phyloP scores from a whole-genome alignment of 2,113 vertebrate genomes.

The Chinchilla lanigera region DNA sequence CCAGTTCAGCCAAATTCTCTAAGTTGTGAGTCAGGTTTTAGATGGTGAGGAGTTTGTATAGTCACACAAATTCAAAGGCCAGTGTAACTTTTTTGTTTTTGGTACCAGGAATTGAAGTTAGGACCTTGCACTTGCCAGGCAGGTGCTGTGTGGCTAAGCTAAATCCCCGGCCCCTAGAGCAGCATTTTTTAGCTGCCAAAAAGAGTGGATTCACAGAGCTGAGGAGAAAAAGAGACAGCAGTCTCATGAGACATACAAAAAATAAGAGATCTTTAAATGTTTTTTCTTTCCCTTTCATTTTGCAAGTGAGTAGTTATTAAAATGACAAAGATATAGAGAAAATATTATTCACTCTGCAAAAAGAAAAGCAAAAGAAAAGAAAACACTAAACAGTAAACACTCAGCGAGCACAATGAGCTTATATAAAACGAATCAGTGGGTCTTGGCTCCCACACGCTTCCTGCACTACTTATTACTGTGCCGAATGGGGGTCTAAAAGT shows the following conservation, averaged over 20 bases:
- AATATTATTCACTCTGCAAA: slow-evolving; percentile 51
- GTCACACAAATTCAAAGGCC: neutral
- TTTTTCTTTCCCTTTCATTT: neutral
- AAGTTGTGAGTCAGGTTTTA: slow-evolving; percentile 30
- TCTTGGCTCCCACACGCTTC: neutral
- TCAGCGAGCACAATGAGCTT: neutral
- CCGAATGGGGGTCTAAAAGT: neutral
- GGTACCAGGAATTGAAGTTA: too few species aligned
- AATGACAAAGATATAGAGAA: slow-evolving; percentile 5
- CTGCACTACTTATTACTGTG: neutral
- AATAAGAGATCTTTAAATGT: slow-evolving; percentile 8
- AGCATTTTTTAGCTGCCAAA: neutral
- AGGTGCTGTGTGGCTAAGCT: too few species aligned
- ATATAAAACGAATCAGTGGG: neutral
- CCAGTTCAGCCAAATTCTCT: slow-evolving; percentile 19
- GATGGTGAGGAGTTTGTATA: neutral
- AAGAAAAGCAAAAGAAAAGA: slow-evolving; percentile 21
- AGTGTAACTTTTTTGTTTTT: neutral
- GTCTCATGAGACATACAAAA: slow-evolving; percentile 30
- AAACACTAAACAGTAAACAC: neutral
- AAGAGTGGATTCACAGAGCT: slow-evolving; percentile 38
- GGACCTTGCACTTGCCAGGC: too few species aligned
- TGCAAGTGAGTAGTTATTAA: slow-evolving; percentile 39
- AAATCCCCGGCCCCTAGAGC: neutral
- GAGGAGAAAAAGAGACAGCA: slow-evolving; percentile 2